Percentiles rank a stretch among this genome's conserved stretches.
phyloP scores from a whole-genome alignment of 2,888 invertebrate genomes.

The Coenonympha glycerion region DNA sequence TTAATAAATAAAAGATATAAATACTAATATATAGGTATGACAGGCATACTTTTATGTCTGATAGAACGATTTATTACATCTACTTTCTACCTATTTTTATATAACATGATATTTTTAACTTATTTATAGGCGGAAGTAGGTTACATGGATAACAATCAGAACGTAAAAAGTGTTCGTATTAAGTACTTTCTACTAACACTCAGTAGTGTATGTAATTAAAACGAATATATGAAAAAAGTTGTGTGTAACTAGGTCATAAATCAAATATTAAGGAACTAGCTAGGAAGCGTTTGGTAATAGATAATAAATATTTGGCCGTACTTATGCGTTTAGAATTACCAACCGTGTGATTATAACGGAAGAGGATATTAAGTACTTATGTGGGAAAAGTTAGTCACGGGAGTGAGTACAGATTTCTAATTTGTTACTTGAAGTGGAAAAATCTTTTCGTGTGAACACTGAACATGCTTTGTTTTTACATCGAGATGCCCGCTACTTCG shows the following conservation, averaged over 20 bases:
- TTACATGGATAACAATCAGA: too few species aligned
- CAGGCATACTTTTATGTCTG: too few species aligned
- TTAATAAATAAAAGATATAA: too few species aligned
- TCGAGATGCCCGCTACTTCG: background rate
- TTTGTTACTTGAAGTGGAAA: constrained; percentile 8
- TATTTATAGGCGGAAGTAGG: too few species aligned
- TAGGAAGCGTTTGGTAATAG: background rate
- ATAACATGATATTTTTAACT: too few species aligned
- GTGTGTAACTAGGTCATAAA: too few species aligned
- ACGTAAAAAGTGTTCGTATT: too few species aligned
- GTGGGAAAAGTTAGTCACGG: constrained; percentile 3
- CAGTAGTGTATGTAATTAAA: background rate
- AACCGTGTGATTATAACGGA: constrained; percentile 6
- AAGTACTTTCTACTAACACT: background rate
- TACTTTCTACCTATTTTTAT: too few species aligned
- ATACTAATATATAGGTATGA: too few species aligned
- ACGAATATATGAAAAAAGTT: background rate
- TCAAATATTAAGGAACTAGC: constrained; percentile 6
- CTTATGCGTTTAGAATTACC: background rate
- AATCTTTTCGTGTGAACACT: background rate
- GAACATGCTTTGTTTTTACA: background rate
- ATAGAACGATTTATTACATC: too few species aligned
- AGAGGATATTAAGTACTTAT: constrained; percentile 10
- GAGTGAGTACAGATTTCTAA: constrained; percentile 13
- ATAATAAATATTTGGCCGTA: background rate